Conservation (phyloP, 2,888 invertebrate species). For the Smittia sp. region DNA sequence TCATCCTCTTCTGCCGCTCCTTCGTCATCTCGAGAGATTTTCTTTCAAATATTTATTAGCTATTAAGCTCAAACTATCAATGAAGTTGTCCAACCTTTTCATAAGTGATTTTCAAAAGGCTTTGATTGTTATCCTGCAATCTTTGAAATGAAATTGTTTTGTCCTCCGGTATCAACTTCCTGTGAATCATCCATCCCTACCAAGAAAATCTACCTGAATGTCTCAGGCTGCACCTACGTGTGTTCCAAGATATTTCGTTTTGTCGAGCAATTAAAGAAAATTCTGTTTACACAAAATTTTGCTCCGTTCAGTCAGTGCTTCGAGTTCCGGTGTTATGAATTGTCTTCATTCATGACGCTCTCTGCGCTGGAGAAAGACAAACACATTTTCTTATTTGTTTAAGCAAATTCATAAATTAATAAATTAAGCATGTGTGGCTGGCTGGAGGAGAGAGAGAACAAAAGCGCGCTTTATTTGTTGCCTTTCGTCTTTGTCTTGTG, state of each 20-base stretch:
- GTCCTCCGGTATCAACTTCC: conserved; percentile 3
- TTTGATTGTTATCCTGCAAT: conserved; percentile 6
- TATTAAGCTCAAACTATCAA: neutral
- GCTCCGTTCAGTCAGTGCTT: neutral
- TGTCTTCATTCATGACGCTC: neutral
- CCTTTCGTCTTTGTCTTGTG: too few species aligned
- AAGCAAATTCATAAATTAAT: conserved; percentile 4
- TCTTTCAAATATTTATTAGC: neutral
- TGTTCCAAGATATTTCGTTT: neutral
- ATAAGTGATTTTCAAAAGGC: neutral
- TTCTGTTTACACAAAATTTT: neutral
- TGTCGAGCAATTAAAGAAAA: conserved; percentile 3
- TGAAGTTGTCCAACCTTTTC: neutral
- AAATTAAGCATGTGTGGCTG: conserved; percentile 4
- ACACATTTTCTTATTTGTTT: neutral
- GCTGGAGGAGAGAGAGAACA: neutral
- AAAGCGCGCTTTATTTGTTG: neutral
- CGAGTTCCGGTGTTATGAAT: conserved; percentile 1
- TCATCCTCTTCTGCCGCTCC: too few species aligned
- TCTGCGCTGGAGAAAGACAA: neutral
- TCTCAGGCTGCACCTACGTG: conserved; percentile 1
- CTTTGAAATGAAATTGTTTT: neutral
- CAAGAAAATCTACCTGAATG: neutral
- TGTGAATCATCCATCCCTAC: neutral
- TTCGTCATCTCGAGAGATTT: neutral